Evolutionary conservation across 2,797 vertebrate species (phyloP).

Genomic region (Chaenodraco wilsoni): DNA sequence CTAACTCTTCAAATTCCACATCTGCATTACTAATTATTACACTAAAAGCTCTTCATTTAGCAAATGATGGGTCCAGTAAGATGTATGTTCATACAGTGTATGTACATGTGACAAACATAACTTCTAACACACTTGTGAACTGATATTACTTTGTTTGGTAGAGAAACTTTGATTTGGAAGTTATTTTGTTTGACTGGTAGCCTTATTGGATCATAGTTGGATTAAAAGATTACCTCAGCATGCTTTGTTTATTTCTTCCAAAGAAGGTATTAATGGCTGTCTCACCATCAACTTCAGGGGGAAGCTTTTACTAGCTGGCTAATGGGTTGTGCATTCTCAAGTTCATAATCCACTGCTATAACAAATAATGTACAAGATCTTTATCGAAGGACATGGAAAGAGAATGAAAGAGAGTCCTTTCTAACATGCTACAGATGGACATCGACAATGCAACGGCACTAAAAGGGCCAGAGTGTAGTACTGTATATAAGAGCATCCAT

Average conservation of each 20-base stretch:
- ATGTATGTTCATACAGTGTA: background rate
- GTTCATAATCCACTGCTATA: background rate
- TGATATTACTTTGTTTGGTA: background rate
- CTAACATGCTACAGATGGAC: background rate
- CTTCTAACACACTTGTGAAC: background rate
- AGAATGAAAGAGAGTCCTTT: background rate
- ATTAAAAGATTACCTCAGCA: slow-evolving; percentile 52
- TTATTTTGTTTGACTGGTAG: slow-evolving; percentile 29
- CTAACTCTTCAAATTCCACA: background rate
- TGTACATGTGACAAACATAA: background rate
- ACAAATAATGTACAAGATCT: background rate
- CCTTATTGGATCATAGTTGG: slow-evolving; percentile 37
- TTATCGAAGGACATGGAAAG: background rate
- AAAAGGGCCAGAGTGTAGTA: no score
- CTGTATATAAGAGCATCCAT: no score
- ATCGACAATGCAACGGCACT: background rate
- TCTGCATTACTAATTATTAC: background rate
- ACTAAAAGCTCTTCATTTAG: background rate
- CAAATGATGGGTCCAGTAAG: background rate
- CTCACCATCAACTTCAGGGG: slow-evolving; percentile 11
- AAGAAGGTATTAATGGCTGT: slow-evolving; percentile 24
- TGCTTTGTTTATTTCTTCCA: slow-evolving; percentile 35
- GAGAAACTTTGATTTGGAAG: slow-evolving; percentile 16
- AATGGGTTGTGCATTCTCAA: slow-evolving; percentile 25
- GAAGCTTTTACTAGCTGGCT: slow-evolving; percentile 18